Evolutionary conservation across 2,797 vertebrate species (phyloP).

Genomic region (Amniataba percoides): DNA sequence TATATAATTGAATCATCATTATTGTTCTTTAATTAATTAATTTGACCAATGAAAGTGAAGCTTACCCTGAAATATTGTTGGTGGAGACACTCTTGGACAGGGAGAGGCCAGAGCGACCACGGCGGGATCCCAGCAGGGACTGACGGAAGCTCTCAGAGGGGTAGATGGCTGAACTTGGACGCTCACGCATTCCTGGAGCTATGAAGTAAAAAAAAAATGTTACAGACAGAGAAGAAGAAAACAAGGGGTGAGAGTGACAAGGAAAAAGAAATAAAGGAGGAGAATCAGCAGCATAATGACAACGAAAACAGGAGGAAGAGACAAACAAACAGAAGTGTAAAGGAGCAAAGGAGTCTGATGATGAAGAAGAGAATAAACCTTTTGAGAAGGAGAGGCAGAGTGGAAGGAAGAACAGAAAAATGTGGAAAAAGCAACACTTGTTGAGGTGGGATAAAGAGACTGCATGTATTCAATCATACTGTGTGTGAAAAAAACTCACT

Average conservation of each 20-base stretch:
- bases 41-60: neutral
- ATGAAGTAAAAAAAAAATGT: neutral
- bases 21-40: too few relatives aligned
- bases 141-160: slow-evolving; percentile 92
- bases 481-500: slow-evolving; percentile 80
- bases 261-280: neutral
- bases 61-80: slow-evolving; percentile 94
- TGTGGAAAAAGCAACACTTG: neutral
- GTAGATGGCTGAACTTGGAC: slow-evolving; percentile 93
- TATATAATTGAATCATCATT: too few relatives aligned
- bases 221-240: neutral
- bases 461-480: neutral
- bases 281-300: neutral
- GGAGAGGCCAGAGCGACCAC: slow-evolving; percentile 87
- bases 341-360: neutral
- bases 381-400: too few relatives aligned
- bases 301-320: neutral
- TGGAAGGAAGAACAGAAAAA: too few relatives aligned
- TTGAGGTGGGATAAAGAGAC: neutral
- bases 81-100: slow-evolving; percentile 96
- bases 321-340: neutral
- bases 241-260: neutral
- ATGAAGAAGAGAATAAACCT: too few relatives aligned
- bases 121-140: slow-evolving; percentile 89
- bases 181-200: slow-evolving; percentile 87